Evolutionary conservation across 2,888 invertebrate species (phyloP).

Genomic region (Autographa gamma): DNA sequence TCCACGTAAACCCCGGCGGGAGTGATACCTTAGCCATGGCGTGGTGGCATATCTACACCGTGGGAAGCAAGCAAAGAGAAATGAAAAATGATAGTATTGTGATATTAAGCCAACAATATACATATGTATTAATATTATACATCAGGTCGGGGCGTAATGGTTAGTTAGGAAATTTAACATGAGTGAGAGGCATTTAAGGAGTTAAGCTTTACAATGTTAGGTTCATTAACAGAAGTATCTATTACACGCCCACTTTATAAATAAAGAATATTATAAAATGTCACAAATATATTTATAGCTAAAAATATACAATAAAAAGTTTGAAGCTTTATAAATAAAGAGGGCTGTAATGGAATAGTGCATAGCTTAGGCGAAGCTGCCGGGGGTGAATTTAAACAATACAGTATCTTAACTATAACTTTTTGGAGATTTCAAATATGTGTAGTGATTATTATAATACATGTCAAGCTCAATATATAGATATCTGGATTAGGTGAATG

Average conservation of each 20-base stretch:
- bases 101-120: conserved; percentile 60
- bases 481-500: not conserved
- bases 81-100: conserved; percentile 68
- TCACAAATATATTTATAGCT: too few relatives aligned
- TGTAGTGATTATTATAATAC: not conserved
- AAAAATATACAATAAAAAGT: not conserved
- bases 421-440: too few relatives aligned
- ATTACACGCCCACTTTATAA: conserved; percentile 21
- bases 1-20: conserved; percentile 84
- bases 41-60: conserved; percentile 81
- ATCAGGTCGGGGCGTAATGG: conserved; percentile 38
- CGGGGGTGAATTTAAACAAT: not conserved
- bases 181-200: conserved; percentile 35
- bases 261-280: conserved; percentile 8
- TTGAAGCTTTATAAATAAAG: conserved; percentile 24
- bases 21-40: conserved; percentile 79
- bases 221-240: conserved; percentile 28
- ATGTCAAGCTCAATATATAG: not conserved
- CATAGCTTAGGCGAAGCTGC: conserved; percentile 36
- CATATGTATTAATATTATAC: conserved; percentile 45
- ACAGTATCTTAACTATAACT: too few relatives aligned
- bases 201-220: conserved; percentile 50
- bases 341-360: conserved; percentile 38
- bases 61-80: conserved; percentile 78
- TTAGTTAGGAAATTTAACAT: conserved; percentile 47